Percentiles rank a stretch among this genome's conserved stretches.
Conservation (phyloP, 2,888 invertebrate genomes). For the Platerodrilus igneus region DNA sequence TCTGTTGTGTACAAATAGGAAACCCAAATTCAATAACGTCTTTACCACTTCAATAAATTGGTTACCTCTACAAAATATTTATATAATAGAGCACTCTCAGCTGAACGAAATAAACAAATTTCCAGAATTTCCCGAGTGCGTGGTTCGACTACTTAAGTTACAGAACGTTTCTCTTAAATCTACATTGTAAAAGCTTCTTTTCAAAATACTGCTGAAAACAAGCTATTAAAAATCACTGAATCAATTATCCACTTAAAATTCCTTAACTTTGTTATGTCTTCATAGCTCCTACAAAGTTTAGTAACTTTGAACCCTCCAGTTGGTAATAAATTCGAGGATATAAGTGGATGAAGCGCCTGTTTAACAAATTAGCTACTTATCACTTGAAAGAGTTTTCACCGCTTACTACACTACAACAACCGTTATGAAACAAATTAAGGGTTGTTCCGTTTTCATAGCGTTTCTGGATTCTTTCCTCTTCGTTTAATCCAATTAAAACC, state of each 20-base stretch:
- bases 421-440: constrained; percentile 35
- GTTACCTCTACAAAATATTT: constrained; percentile 37
- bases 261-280: constrained; percentile 39
- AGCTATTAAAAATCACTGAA: constrained; percentile 29
- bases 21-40: constrained; percentile 44
- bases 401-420: constrained; percentile 31
- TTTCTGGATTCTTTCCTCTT: constrained; percentile 40
- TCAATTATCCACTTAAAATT: constrained; percentile 35
- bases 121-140: constrained; percentile 27
- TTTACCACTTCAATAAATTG: constrained; percentile 45
- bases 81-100: constrained; percentile 37
- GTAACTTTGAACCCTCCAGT: constrained; percentile 35
- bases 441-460: constrained; percentile 33
- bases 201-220: constrained; percentile 6
- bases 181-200: constrained; percentile 18
- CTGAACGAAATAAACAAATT: constrained; percentile 36
- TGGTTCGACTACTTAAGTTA: constrained; percentile 31
- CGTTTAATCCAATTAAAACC: constrained; percentile 45
- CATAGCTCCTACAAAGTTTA: constrained; percentile 26
- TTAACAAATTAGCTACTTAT: constrained; percentile 48
- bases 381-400: constrained; percentile 44
- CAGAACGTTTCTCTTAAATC: constrained; percentile 20
- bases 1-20: constrained; percentile 41
- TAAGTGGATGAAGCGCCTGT: constrained; percentile 45
- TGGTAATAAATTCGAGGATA: constrained; percentile 43